These are phyloP conservation scores for Hiodon alosoides DNA, from an alignment of 2,113 vertebrate genomes.

Conservation along the genomic window DNA sequence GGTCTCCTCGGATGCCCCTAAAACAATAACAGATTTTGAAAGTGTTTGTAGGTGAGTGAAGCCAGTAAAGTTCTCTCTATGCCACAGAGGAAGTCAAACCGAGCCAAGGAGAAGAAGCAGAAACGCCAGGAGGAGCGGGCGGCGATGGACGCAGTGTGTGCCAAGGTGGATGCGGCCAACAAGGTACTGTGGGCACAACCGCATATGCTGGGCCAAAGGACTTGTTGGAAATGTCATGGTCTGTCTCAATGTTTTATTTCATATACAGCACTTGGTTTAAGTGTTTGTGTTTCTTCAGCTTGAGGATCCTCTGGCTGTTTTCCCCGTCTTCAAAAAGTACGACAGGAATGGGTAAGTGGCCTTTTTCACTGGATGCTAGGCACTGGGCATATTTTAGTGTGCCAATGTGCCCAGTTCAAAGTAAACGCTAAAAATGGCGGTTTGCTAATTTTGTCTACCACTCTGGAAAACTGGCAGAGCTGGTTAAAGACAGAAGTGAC, in stretches of 20 bases:
- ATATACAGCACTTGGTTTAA: no score
- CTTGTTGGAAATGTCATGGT: neutral
- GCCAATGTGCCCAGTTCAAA: neutral
- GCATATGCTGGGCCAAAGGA: neutral
- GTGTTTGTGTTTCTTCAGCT: constrained; percentile 58
- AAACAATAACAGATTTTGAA: no score
- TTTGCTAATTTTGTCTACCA: neutral
- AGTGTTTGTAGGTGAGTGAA: no score
- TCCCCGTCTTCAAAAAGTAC: constrained; percentile 89
- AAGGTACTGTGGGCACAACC: constrained; percentile 60
- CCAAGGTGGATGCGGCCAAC: constrained; percentile 88
- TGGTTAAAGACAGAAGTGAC: neutral
- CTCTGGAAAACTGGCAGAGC: neutral
- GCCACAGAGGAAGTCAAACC: constrained; percentile 85
- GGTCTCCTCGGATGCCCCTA: no score
- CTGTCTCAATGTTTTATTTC: no score
- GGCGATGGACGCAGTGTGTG: constrained; percentile 86
- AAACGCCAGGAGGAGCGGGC: constrained; percentile 83
- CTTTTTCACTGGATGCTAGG: neutral
- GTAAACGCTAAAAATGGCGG: no score
- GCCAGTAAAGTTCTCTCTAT: neutral
- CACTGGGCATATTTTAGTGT: neutral
- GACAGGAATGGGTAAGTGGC: constrained; percentile 83
- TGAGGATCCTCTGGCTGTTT: constrained; percentile 78
- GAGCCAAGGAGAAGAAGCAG: constrained; percentile 91